Evolutionary conservation across 2,888 invertebrate genomes (phyloP), one percentile per base, ranked within the genome.

Genomic region (Blastobasis lacticolella): DNA sequence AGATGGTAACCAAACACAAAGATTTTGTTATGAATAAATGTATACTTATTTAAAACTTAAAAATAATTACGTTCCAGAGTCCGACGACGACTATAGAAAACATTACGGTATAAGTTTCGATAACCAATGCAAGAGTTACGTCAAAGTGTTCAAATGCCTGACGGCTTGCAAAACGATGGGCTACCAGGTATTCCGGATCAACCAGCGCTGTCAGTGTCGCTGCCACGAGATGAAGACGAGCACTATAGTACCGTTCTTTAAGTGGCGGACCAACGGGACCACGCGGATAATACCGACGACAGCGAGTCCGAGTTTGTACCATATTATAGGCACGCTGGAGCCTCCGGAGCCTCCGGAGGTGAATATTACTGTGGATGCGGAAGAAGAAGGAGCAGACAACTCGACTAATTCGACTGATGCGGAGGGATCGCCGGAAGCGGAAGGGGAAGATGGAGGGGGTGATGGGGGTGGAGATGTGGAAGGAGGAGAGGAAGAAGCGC

Each of bases 141-240:
- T 64, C 1, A 76, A 71, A 56, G 69, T 70, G 4, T 84, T 84
- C 46, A 77, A 78, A 63, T 86, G 86, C 57, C 64, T 85, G 71
- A 69, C 73, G 37, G 69, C 69, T 1, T 86, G 86, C 56, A 78
- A 80, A 60, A 81, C 81, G 54, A 69, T 76, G 47, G 77, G 76
- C 23, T 86, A 69, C 48, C 67, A 75, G 62, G 54, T 83, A 53
- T 81, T 74, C 54, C 67, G 81, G 46, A 53, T 84, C 54, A 61
- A 74, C 53, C 52, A 37, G 6, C 53, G 54, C 2, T 86, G 86
- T 57, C 73, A 67, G 60, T 86, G 86, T 57, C 71, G 67, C 6
- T 86, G 86, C 51, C 77, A 78, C 49, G 74, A 72, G 40, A 65
- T 79, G 62, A 80, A 74, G 55, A 77, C 74, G 0, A 67, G 73